These are phyloP conservation scores for Steromphala cineraria DNA, from an alignment of 2,888 invertebrate species.

Conservation along the genomic window DNA sequence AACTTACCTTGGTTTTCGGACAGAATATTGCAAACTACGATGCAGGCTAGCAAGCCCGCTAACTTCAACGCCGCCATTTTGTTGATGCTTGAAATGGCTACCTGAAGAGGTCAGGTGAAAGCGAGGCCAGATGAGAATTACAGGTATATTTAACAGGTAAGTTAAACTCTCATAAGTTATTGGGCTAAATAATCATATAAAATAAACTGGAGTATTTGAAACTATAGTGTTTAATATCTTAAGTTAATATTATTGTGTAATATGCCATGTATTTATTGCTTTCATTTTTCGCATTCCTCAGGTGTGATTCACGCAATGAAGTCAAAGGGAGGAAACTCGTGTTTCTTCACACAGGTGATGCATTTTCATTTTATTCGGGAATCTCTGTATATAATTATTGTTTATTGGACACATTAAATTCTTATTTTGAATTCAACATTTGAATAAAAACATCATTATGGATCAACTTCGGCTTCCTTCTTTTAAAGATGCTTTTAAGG, in stretches of 20 bases:
- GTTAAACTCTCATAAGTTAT: no score
- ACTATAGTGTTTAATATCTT: neutral
- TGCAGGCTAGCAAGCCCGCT: neutral
- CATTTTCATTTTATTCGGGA: neutral
- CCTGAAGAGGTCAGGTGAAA: constrained; percentile 21
- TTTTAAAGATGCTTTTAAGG: neutral
- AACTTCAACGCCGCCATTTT: constrained; percentile 20
- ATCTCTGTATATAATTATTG: no score
- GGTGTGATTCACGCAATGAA: constrained; percentile 8
- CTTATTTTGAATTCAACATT: no score
- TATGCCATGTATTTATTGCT: neutral
- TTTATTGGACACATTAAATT: neutral
- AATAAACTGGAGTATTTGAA: no score
- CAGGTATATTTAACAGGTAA: constrained; percentile 4
- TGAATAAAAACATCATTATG: no score
- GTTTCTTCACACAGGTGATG: neutral
- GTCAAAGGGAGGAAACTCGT: neutral
- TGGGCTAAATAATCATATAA: no score
- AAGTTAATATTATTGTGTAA: neutral
- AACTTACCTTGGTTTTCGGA: neutral
- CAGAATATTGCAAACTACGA: neutral
- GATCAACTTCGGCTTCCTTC: no score
- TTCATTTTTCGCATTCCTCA: neutral
- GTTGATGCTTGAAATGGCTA: constrained; percentile 6
- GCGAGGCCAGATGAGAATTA: constrained; percentile 7